These are phyloP conservation scores for Xestia ashworthii DNA, from an alignment of 2,888 invertebrate species.

Conservation along the genomic window DNA sequence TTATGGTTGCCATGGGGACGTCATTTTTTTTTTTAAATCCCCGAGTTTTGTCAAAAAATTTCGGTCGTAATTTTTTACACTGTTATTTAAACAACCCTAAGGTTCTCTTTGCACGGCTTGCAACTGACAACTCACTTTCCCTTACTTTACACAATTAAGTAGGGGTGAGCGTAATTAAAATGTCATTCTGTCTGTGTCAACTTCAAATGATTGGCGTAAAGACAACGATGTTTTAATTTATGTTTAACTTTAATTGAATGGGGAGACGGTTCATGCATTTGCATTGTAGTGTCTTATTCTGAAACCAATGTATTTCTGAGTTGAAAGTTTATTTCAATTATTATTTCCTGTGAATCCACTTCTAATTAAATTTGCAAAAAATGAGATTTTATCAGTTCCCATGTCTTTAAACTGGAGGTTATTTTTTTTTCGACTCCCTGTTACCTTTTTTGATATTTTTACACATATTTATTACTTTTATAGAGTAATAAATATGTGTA, in stretches of 20 bases:
- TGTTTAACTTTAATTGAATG: conserved; percentile 29
- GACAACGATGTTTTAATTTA: conserved; percentile 35
- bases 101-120: conserved; percentile 8
- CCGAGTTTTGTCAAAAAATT: neutral
- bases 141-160: conserved; percentile 29
- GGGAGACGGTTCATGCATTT: neutral
- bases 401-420: neutral
- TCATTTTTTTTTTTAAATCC: conserved; percentile 2
- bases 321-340: neutral
- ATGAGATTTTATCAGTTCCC: neutral
- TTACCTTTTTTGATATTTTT: too few species aligned
- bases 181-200: conserved; percentile 54
- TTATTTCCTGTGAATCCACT: neutral
- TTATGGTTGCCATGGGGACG: conserved; percentile 39
- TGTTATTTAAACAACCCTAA: neutral
- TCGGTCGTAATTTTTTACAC: neutral
- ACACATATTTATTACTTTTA: too few species aligned
- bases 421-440: too few species aligned
- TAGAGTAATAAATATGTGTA: too few species aligned
- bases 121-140: conserved; percentile 39
- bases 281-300: too few species aligned
- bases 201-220: conserved; percentile 47
- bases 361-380: neutral
- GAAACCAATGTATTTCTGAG: neutral
- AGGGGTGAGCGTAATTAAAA: conserved; percentile 57